phyloP scores from a whole-genome alignment of 2,888 invertebrate genomes.

The Drosophila subquinaria region DNA sequence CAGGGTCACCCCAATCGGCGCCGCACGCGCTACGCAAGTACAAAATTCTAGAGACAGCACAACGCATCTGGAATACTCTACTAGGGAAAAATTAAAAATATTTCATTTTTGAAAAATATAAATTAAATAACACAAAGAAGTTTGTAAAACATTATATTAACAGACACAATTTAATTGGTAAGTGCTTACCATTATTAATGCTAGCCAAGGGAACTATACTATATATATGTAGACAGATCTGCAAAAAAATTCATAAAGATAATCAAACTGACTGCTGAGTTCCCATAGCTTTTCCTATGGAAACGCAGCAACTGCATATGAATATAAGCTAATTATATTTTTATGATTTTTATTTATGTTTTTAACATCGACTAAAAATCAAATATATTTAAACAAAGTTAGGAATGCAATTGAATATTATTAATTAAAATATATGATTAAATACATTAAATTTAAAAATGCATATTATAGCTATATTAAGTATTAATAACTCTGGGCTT shows the following conservation, averaged over 20 bases:
- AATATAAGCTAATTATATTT: background rate
- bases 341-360: no score
- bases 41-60: background rate
- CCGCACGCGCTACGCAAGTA: slow-evolving; percentile 50
- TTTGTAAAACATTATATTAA: background rate
- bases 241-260: background rate
- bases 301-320: background rate
- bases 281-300: background rate
- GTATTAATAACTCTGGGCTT: no score
- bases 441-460: no score
- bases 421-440: no score
- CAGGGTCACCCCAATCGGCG: slow-evolving; percentile 45
- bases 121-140: background rate
- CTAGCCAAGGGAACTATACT: background rate
- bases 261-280: background rate
- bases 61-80: slow-evolving; percentile 28
- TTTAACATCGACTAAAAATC: no score
- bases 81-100: background rate
- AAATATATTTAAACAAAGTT: no score
- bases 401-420: no score
- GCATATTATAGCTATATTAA: no score
- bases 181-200: background rate
- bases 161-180: background rate
- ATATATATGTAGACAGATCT: background rate
- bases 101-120: background rate